Evolutionary conservation across 2,113 vertebrate genomes (phyloP).

Genomic region (Mesoclemmys tuberculata): DNA sequence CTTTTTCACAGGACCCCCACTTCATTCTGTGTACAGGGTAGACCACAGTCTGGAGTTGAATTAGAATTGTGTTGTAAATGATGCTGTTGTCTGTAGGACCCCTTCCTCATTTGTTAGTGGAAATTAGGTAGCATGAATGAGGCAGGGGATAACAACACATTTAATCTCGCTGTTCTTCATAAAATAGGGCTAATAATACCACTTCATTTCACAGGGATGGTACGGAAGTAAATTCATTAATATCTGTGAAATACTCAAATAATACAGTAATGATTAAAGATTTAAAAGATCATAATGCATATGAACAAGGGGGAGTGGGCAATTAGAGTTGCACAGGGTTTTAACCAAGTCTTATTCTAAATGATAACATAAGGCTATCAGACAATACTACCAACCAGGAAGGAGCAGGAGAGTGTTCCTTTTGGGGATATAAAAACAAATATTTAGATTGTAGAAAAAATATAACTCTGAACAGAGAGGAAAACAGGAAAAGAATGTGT

Average conservation of each 20-base stretch:
- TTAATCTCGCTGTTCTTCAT: background rate
- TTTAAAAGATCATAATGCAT: background rate
- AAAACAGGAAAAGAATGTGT: conserved; percentile 36
- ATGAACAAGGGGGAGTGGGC: rapidly evolving
- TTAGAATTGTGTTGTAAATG: background rate
- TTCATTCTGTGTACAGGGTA: no score
- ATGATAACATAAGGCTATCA: background rate
- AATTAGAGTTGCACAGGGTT: background rate
- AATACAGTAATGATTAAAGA: background rate
- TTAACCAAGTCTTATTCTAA: background rate
- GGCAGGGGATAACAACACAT: background rate
- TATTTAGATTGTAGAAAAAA: conserved; percentile 65
- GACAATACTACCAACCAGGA: background rate
- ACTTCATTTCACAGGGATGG: background rate
- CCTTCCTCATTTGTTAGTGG: background rate
- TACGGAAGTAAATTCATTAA: background rate
- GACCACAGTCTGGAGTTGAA: background rate
- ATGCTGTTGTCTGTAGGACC: background rate
- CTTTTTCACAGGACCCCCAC: no score
- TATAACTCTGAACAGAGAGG: conserved; percentile 47
- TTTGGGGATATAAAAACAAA: conserved; percentile 40
- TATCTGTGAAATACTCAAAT: background rate
- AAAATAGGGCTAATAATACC: background rate
- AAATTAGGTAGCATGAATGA: background rate
- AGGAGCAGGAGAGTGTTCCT: background rate